Evolutionary conservation across 2,797 vertebrate genomes (phyloP).

Genomic region (Trichosurus vulpecula): DNA sequence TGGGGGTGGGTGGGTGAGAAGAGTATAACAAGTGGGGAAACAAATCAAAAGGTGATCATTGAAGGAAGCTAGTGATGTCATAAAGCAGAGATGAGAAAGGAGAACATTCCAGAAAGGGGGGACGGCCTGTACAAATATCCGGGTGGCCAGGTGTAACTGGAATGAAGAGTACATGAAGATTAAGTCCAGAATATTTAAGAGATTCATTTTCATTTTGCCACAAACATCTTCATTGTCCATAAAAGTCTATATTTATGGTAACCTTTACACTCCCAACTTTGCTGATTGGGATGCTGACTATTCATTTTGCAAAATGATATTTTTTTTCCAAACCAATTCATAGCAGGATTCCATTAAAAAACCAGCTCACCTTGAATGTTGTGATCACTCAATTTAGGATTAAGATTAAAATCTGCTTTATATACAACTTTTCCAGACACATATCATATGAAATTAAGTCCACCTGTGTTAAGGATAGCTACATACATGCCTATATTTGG

Average conservation of each 20-base stretch:
- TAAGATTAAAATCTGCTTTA: neutral
- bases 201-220: neutral
- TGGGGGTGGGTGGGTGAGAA: neutral
- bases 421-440: conserved; percentile 13
- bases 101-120: neutral
- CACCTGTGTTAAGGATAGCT: conserved; percentile 11
- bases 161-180: neutral
- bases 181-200: neutral
- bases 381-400: conserved; percentile 20
- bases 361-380: neutral
- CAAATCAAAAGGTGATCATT: neutral
- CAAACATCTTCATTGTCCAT: neutral
- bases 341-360: conserved; percentile 11
- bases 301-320: conserved; percentile 7
- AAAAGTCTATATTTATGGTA: neutral
- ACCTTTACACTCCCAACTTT: neutral
- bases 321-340: conserved; percentile 31
- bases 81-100: neutral
- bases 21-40: neutral
- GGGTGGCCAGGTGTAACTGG: too few relatives aligned
- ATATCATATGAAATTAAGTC: conserved; percentile 3
- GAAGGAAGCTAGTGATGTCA: neutral
- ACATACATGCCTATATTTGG: neutral
- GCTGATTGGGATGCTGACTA: neutral
- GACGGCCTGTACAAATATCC: neutral